phyloP scores from a whole-genome alignment of 2,113 vertebrate species.

The Pholis gunnellus region DNA sequence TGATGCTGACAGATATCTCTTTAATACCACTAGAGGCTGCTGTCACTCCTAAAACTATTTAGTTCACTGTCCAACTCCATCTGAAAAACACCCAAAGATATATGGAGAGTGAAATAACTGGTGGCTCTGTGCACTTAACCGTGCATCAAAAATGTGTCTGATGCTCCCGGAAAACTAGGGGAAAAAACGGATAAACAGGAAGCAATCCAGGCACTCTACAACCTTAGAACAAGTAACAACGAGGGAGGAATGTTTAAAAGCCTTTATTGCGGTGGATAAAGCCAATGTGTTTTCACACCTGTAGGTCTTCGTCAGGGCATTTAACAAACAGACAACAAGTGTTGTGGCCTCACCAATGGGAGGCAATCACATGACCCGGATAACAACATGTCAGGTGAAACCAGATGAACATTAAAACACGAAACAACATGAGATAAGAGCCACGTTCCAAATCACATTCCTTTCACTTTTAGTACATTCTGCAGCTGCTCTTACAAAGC shows the following conservation, averaged over 20 bases:
- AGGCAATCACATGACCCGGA: not conserved
- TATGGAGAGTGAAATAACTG: not conserved
- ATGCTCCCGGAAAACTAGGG: not conserved
- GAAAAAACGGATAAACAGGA: not conserved
- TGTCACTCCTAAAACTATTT: not conserved
- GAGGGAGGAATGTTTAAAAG: not conserved
- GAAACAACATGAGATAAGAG: no score
- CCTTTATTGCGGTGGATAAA: not conserved
- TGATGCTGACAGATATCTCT: not conserved
- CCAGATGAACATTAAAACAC: no score
- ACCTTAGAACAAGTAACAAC: not conserved
- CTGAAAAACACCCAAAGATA: not conserved
- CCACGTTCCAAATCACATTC: no score
- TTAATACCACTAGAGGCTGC: constrained; percentile 3
- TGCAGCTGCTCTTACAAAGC: not conserved
- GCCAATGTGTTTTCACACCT: no score
- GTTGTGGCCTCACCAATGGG: no score
- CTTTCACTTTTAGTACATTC: no score
- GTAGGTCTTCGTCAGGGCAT: no score
- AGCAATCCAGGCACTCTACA: not conserved
- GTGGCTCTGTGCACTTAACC: not conserved
- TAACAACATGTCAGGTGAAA: no score
- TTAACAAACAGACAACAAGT: no score
- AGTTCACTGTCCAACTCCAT: not conserved
- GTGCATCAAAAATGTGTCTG: not conserved